Base-by-base conservation (phyloP, 2,797 vertebrate species). In the Sebastes ruberrimus region DNA sequence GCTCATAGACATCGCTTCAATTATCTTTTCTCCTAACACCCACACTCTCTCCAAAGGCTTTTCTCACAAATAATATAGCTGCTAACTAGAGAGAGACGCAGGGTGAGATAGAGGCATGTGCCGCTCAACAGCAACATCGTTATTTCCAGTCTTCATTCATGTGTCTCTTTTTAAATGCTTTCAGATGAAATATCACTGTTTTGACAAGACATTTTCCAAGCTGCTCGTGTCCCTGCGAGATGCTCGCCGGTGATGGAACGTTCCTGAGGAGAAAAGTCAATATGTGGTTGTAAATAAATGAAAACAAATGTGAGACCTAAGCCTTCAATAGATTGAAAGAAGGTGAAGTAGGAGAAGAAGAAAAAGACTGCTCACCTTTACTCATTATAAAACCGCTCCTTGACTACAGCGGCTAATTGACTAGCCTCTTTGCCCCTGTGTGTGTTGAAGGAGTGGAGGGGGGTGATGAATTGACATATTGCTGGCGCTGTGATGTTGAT, bases 401-500 rank as follows among this genome's bases (percentile, higher is more conserved):
- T 72, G 78, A 83, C 80, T 83, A 66, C 80, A 65, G 65, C 68
- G 30, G 78, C 83, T 92, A 93, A 93, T 91, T 92, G 85, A 90
- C 80, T 77, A 61, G 83, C 75, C 82, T 87, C 59, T 74, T 49
- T 67, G 78, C 61, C 55, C 74, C 53, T 61, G 68, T 59, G 76
- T 74, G 89, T 73, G 75, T 42, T 30, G 71, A 38, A 49, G 59
- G 56, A 42, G 25, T 23, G 60, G 76, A 23, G 16, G 78, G 63
- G 80, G 80, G 82, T 89, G 89, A 92, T 92, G 87, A 92, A 93
- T 89, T 95, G 93, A 94, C 90, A 92, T 90, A 91, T 93, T 88
- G 88, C 83, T 78, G 73, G 80, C 79, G 56, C 87, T 88, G 78
- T 92, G 87, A 91, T 90, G 91, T 93, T 94, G 93, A 94, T 93